Base-by-base conservation (phyloP, 2,888 invertebrate species). In the Pyrrhia umbra region DNA sequence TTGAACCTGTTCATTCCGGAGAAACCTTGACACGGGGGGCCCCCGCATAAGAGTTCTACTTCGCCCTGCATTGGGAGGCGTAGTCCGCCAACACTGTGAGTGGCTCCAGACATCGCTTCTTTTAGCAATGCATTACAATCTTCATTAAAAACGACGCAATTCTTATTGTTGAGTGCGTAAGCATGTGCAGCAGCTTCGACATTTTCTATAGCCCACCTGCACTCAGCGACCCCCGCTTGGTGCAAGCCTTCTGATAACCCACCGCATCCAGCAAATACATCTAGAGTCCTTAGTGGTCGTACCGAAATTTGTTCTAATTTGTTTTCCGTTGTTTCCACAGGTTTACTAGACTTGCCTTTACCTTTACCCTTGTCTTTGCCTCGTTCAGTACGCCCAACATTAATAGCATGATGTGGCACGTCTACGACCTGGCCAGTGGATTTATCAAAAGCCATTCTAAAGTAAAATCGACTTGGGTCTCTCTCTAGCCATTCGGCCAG, bases 1-100 rank as follows among this genome's bases (percentile, higher is more conserved):
- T 97, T 98, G 89, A 98, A 98, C 54, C 98, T 94, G 89, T 98
- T 98, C 98, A 98, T 98, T 37, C 97, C 97, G 46, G 97, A 97
- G 91, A 98, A 98, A 3, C 98, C 98, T 90, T 98, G 98, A 85
- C 98, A 98, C 0, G 98, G 98, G 0, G 98, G 98, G 0, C 98
- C 98, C 9, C 98, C 98, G 83, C 97, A 97, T 27, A 98, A 89
- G 63, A 98, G 89, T 82, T 98, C 98, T 0, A 98, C 98, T 66
- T 98, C 97, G 0, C 98, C 98, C 84, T 96, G 97, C 86, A 95
- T 91, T 0, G 98, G 98, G 42, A 98, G 90, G 9, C 92, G 92
- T 72, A 96, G 92, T 0, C 96, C 96, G 16, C 91, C 91, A 2
- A 85, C 85, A 59, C 95, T 95, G 66, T 93, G 95, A 20, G 89